Conservation (phyloP, 2,113 vertebrate species). For the Kryptolebias marmoratus region DNA sequence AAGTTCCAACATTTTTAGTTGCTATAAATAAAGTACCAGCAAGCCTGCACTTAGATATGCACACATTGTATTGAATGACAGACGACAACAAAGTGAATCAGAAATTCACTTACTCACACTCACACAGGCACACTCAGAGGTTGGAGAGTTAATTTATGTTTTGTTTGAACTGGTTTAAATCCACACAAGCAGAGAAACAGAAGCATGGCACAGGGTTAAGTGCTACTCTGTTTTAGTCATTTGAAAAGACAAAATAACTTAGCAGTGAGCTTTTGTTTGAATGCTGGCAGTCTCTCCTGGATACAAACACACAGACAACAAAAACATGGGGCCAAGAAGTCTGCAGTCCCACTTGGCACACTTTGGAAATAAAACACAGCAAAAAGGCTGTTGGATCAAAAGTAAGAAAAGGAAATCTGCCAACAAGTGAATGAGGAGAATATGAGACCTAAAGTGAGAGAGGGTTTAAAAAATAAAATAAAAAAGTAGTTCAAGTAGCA, state of each 20-base stretch:
- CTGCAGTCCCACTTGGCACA: conserved; percentile 58
- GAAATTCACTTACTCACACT: not conserved
- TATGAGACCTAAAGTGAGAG: conserved; percentile 10
- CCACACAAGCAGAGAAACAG: conserved; percentile 2
- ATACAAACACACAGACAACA: conserved; percentile 31
- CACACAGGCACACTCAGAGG: not conserved
- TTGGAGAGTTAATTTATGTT: not conserved
- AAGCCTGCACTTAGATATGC: not conserved
- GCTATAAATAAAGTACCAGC: not conserved
- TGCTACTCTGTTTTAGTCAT: conserved; percentile 39
- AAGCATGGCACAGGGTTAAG: conserved; percentile 52
- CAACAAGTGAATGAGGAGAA: conserved; percentile 33
- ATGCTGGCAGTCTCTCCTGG: conserved; percentile 44
- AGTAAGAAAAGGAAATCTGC: conserved; percentile 39
- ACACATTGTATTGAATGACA: not conserved
- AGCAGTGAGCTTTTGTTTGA: conserved; percentile 59
- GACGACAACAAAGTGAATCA: not conserved
- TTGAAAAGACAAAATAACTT: conserved; percentile 55
- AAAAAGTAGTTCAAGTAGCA: conserved; percentile 13
- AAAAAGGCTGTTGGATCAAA: conserved; percentile 34
- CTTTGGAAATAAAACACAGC: conserved; percentile 52
- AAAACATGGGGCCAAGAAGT: conserved; percentile 59
- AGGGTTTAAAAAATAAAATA: conserved; percentile 12
- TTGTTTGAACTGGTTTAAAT: conserved; percentile 25
- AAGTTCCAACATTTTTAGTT: no score